Percentiles rank a stretch among this genome's conserved stretches.
Conservation (phyloP, 2,113 vertebrate genomes). For the Chloropsis cyanopogon region DNA sequence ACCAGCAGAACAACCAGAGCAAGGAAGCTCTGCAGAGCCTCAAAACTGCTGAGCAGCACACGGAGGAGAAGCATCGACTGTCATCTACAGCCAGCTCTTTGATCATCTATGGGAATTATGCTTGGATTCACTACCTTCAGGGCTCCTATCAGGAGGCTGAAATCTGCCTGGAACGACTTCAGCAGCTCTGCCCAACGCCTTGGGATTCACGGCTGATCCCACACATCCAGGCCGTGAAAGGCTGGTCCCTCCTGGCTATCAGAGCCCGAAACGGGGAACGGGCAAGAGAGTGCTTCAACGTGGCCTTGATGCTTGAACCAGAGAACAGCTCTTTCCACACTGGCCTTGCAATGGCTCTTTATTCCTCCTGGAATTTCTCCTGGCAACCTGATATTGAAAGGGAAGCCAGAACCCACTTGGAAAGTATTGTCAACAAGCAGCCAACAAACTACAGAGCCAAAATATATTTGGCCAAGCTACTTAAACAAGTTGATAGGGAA, state of each 20-base stretch:
- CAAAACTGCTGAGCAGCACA: not conserved
- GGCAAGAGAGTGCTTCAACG: not conserved
- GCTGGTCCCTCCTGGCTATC: not conserved
- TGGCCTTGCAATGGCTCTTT: not conserved
- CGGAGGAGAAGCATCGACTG: accelerated
- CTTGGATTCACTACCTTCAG: not conserved
- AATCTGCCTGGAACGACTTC: not conserved
- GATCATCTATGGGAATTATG: not conserved
- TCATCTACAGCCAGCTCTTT: not conserved
- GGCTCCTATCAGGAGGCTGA: not conserved
- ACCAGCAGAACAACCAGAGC: not conserved
- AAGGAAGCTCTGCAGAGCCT: not conserved
- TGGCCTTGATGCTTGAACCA: not conserved
- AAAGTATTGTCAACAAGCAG: not conserved
- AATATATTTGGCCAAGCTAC: not conserved
- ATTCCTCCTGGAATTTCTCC: not conserved
- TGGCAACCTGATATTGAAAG: not conserved
- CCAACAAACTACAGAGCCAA: not conserved
- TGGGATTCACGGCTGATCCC: accelerated
- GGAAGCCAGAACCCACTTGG: not conserved
- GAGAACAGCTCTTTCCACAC: not conserved
- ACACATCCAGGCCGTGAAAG: not conserved
- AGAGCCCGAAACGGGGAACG: accelerated
- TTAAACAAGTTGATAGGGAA: accelerated
- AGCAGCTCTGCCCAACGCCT: not conserved